These are phyloP conservation scores for Acromyrmex charruanus DNA, from an alignment of 1,140 invertebrate species.

Conservation along the genomic window DNA sequence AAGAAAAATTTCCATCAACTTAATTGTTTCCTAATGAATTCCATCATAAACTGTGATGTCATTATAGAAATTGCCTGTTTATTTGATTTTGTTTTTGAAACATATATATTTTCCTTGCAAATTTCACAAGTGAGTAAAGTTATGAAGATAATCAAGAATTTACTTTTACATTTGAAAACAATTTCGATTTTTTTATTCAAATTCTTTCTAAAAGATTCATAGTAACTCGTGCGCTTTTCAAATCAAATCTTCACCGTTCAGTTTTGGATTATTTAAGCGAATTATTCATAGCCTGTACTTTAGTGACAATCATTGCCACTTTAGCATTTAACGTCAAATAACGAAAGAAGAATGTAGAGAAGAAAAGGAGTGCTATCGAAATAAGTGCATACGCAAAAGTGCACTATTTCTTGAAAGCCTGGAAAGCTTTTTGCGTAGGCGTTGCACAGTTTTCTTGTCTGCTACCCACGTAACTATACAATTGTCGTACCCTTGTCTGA, in stretches of 20 bases:
- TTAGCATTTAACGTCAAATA: slow-evolving; percentile 21
- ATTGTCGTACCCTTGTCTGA: slow-evolving; percentile 66
- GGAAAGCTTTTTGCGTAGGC: slow-evolving; percentile 51
- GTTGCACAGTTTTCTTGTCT: slow-evolving; percentile 65
- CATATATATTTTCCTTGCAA: background rate
- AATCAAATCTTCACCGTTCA: background rate
- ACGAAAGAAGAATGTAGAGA: background rate
- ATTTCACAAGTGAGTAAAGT: background rate
- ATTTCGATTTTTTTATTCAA: background rate
- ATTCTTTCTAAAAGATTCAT: background rate
- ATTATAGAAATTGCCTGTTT: background rate
- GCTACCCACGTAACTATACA: slow-evolving; percentile 66
- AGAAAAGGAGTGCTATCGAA: slow-evolving; percentile 29
- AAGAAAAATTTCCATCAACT: background rate
- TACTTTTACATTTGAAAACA: background rate
- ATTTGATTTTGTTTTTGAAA: too few relatives aligned
- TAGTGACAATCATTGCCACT: background rate
- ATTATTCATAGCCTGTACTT: slow-evolving; percentile 8
- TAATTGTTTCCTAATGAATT: too few relatives aligned
- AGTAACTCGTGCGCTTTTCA: background rate
- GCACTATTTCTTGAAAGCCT: slow-evolving; percentile 44
- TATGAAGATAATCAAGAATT: slow-evolving; percentile 12
- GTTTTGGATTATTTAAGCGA: background rate
- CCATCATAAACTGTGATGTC: background rate
- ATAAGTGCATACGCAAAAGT: slow-evolving; percentile 36